phyloP scores from a whole-genome alignment of 1,140 invertebrate species.

The Aphelenchoides avenae region DNA sequence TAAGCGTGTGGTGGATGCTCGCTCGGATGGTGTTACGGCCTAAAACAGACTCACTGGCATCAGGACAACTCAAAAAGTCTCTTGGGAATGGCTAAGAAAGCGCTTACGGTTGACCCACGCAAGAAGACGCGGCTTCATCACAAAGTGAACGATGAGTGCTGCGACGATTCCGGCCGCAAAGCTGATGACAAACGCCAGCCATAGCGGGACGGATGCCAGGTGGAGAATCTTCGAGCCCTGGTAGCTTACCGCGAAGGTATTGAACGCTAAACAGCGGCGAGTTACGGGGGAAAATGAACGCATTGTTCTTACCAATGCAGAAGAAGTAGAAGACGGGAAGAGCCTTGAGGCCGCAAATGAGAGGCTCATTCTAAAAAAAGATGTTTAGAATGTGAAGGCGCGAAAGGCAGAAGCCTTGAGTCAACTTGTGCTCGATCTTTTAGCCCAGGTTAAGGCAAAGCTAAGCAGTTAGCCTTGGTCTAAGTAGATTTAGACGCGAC shows the following conservation, averaged over 20 bases:
- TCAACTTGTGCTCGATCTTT: no score
- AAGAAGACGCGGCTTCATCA: constrained; percentile 38
- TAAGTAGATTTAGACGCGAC: no score
- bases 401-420: no score
- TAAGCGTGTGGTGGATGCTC: no score
- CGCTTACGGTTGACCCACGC: constrained; percentile 31
- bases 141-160: constrained; percentile 44
- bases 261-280: no score
- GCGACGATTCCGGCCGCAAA: constrained; percentile 32
- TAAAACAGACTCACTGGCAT: no score
- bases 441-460: no score
- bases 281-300: no score
- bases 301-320: no score
- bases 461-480: no score
- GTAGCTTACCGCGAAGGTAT: constrained; percentile 81
- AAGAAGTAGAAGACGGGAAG: constrained; percentile 87
- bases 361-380: constrained; percentile 66
- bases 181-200: constrained; percentile 36
- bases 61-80: neutral
- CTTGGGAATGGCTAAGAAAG: neutral
- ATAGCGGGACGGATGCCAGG: constrained; percentile 41
- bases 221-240: constrained; percentile 82
- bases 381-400: no score
- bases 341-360: constrained; percentile 75
- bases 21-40: no score